Percentiles rank a stretch among this genome's conserved stretches.
These are phyloP conservation scores for Noctua pronuba DNA, from an alignment of 2,888 invertebrate genomes.

Conservation along the genomic window DNA sequence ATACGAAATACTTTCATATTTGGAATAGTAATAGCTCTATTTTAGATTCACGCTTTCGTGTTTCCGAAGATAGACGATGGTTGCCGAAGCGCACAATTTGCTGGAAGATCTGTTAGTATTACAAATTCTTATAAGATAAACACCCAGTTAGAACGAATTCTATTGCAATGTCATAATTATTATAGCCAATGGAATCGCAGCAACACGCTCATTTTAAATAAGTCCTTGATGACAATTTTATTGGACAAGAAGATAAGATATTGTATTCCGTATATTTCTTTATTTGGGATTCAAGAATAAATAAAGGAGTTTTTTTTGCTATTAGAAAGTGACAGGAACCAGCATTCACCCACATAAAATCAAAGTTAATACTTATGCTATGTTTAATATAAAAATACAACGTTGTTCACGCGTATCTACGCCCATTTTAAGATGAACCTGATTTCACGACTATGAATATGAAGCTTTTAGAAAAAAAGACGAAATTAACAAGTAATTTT, in stretches of 20 bases:
- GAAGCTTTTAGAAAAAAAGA: not conserved
- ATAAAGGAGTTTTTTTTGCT: constrained; percentile 5
- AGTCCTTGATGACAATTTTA: not conserved
- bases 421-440: constrained; percentile 21
- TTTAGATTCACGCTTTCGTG: not conserved
- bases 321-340: constrained; percentile 48
- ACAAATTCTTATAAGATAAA: not conserved
- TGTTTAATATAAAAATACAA: constrained; percentile 55
- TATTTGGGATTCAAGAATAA: not conserved
- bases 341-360: constrained; percentile 30
- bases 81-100: not conserved
- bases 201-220: not conserved
- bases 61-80: not conserved
- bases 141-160: not conserved
- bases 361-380: constrained; percentile 64
- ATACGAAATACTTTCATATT: not conserved
- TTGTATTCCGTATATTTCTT: not conserved
- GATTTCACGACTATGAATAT: constrained; percentile 37
- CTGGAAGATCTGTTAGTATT: not conserved
- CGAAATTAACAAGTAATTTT: not conserved
- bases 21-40: not conserved
- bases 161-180: not conserved
- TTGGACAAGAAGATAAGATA: not conserved
- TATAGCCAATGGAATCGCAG: not conserved
- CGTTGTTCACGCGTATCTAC: constrained; percentile 46